Evolutionary conservation across 1,140 invertebrate genomes (phyloP).

Genomic region (Schlechtendalia chinensis): DNA sequence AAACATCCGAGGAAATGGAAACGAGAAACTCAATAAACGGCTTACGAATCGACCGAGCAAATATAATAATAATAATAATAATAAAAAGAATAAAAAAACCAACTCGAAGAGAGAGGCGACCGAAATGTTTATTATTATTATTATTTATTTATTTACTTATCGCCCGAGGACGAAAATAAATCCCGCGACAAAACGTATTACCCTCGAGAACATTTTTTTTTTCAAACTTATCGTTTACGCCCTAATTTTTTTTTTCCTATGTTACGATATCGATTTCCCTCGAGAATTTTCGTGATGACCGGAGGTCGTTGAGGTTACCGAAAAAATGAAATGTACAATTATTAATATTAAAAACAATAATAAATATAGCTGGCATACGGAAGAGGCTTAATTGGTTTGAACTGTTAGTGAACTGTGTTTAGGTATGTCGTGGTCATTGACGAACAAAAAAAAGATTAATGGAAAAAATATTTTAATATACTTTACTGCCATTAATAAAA

Average conservation of each 20-base stretch:
- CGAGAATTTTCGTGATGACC: conserved; percentile 8
- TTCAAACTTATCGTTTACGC: conserved; percentile 6
- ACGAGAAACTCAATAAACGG: conserved; percentile 46
- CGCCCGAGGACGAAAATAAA: neutral
- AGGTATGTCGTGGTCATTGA: neutral
- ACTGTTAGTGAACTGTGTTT: conserved; percentile 16
- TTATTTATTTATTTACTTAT: conserved; percentile 27
- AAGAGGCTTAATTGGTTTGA: conserved; percentile 33
- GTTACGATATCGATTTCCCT: conserved; percentile 34
- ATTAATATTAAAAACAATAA: conserved; percentile 37
- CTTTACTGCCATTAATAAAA: neutral
- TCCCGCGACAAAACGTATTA: neutral
- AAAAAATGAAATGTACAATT: conserved; percentile 12
- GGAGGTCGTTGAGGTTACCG: conserved; percentile 7
- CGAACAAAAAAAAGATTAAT: conserved; percentile 43
- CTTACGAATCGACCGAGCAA: conserved; percentile 19
- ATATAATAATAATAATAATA: conserved; percentile 19
- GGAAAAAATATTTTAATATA: conserved; percentile 44
- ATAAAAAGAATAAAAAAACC: too few relatives aligned
- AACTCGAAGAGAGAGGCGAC: neutral
- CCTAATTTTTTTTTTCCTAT: neutral
- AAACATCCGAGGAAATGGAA: conserved; percentile 44
- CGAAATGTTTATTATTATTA: neutral
- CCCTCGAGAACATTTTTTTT: conserved; percentile 14
- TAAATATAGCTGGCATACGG: neutral